phyloP scores from a whole-genome alignment of 1,140 invertebrate species.

The Planococcus citri region DNA sequence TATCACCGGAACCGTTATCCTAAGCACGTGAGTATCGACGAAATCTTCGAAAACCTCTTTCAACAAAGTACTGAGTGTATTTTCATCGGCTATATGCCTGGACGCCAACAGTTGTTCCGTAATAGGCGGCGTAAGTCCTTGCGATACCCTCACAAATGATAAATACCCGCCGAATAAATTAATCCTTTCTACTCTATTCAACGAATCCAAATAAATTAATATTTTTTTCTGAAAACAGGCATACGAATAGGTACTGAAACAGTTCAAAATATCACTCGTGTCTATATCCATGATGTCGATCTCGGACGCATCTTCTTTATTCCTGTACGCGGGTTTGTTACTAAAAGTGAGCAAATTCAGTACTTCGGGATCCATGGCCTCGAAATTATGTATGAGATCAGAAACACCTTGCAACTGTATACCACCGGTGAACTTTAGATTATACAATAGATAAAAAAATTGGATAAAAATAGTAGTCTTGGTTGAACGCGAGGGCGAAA shows the following conservation, averaged over 20 bases:
- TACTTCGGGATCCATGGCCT: constrained; percentile 5
- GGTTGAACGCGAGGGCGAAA: neutral
- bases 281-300: constrained; percentile 13
- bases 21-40: constrained; percentile 4
- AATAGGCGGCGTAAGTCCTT: constrained; percentile 16
- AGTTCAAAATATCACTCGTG: constrained; percentile 17
- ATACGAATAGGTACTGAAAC: constrained; percentile 19
- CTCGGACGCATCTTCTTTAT: constrained; percentile 9
- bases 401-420: neutral
- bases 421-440: neutral
- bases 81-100: constrained; percentile 9
- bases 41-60: constrained; percentile 19
- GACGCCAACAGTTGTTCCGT: constrained; percentile 20
- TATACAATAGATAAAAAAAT: neutral
- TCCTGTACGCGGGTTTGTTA: neutral
- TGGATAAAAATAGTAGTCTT: neutral
- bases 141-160: constrained; percentile 18
- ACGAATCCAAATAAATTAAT: constrained; percentile 21
- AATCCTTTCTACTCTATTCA: constrained; percentile 20
- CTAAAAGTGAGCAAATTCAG: neutral
- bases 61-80: constrained; percentile 13
- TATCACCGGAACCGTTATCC: constrained; percentile 21
- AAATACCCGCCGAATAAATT: constrained; percentile 21
- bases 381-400: constrained; percentile 12
- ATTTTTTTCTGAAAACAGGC: constrained; percentile 23